Evolutionary conservation across 2,888 invertebrate genomes (phyloP), one percentile per base, ranked within the genome.

Genomic region (Drosophila koepferae): DNA sequence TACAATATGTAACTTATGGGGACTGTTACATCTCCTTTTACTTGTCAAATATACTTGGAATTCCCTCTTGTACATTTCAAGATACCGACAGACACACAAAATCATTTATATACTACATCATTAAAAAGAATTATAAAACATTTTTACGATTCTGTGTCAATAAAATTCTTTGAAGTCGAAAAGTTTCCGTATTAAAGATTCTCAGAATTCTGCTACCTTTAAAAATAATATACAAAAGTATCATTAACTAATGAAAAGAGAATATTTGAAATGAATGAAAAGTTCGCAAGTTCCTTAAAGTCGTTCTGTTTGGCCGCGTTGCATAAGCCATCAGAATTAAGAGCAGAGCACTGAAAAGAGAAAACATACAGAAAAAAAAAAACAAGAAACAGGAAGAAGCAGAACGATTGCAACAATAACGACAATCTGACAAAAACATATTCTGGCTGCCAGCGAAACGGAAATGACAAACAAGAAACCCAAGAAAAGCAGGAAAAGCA

Each of bases 351-450:
- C 34, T 36, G 34, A 55, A 55, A n/a, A 41, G 28, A n/a, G 36
- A 43, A 43, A 28, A 34, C 28, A 46, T 40, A 31, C 16, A 18
- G 28, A 43, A 20, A 43, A n/a, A 38, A 51, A 54, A n/a, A 38
- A 51, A 54, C 18, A 56, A 43, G 31, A 34, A 38, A 43, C 28
- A 51, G 40, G 18, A 41, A 54, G 48, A 36, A 60, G 8, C 23
- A 51, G 46, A 63, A 44, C 65, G 65, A 66, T 60, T 66, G 63
- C 49, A 59, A 38, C 61, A 63, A 69, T 44, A 65, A 64, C 49
- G 44, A 65, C 62, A 68, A 58, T 63, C 72, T 38, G 56, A 61
- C 60, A 77, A 69, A 77, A 66, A 53, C 56, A 54, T 64, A 59
- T 77, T 68, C 48, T 46, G 14, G 53, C 18, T 10, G 53, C 46